These are phyloP conservation scores for Theristus sp. DNA, from an alignment of 2,888 invertebrate species.

Conservation along the genomic window DNA sequence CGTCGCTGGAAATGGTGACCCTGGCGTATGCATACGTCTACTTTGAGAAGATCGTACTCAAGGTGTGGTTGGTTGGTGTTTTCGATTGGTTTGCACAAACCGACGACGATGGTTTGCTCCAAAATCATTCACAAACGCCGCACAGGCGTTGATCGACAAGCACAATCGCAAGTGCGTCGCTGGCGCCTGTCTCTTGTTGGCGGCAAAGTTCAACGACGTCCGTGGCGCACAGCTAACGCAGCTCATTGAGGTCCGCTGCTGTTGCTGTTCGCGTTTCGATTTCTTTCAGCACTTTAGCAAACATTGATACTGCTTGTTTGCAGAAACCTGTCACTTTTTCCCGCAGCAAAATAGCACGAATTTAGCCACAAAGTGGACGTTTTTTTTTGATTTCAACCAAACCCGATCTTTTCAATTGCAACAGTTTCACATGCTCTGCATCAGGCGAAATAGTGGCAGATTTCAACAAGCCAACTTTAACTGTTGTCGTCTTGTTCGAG, in stretches of 20 bases:
- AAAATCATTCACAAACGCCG: too few relatives aligned
- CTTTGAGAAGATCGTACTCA: conserved; percentile 83
- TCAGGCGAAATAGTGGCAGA: too few relatives aligned
- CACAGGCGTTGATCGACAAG: conserved; percentile 64
- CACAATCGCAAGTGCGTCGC: conserved; percentile 85
- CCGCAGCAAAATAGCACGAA: neutral
- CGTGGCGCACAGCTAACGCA: conserved; percentile 69
- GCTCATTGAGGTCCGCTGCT: conserved; percentile 59
- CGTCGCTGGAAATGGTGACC: conserved; percentile 60
- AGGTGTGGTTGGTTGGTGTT: conserved; percentile 28
- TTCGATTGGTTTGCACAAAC: too few relatives aligned
- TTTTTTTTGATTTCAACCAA: neutral
- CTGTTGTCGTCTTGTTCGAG: too few relatives aligned
- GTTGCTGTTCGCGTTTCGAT: too few relatives aligned
- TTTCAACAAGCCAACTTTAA: too few relatives aligned
- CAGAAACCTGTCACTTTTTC: neutral
- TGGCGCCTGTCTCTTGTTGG: conserved; percentile 74
- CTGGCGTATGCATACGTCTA: conserved; percentile 95
- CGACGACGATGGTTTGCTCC: too few relatives aligned
- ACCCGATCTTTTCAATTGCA: neutral
- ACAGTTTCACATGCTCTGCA: too few relatives aligned
- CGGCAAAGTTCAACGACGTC: conserved; percentile 89
- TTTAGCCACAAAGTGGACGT: neutral
- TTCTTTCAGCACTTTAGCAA: neutral
- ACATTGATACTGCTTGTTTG: too few relatives aligned